phyloP scores from a whole-genome alignment of 2,113 vertebrate species.

The Catagonus wagneri region DNA sequence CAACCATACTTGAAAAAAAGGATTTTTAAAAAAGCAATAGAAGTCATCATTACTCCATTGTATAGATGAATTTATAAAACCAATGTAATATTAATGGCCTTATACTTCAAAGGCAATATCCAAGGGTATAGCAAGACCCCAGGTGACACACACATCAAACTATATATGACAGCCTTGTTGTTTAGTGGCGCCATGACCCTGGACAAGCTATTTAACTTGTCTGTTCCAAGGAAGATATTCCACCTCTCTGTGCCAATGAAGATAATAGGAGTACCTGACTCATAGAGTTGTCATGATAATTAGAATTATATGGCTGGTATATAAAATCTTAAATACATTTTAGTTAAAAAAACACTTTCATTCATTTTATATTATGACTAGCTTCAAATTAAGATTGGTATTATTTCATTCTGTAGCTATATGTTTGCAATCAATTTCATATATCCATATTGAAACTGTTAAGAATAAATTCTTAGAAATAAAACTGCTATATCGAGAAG shows the following conservation, averaged over 20 bases:
- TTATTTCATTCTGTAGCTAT: constrained; percentile 16
- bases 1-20: no score
- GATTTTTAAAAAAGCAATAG: not conserved
- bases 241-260: no score
- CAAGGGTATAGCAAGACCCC: not conserved
- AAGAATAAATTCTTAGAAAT: constrained; percentile 5
- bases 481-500: not conserved
- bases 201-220: not conserved
- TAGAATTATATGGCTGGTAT: not conserved
- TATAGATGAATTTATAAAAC: not conserved
- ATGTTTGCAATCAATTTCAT: not conserved
- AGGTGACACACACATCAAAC: not conserved
- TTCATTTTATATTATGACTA: not conserved
- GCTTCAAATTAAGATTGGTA: not conserved
- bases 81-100: not conserved
- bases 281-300: not conserved
- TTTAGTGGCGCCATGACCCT: not conserved
- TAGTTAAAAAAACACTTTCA: not conserved
- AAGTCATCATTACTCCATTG: not conserved
- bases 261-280: not conserved
- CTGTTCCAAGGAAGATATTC: no score
- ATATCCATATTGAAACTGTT: not conserved
- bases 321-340: constrained; percentile 3
- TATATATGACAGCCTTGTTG: accelerated
- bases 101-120: not conserved